Evolutionary conservation across 2,113 vertebrate species (phyloP), one percentile per base, ranked within the genome.

Genomic region (Zapornia atra): DNA sequence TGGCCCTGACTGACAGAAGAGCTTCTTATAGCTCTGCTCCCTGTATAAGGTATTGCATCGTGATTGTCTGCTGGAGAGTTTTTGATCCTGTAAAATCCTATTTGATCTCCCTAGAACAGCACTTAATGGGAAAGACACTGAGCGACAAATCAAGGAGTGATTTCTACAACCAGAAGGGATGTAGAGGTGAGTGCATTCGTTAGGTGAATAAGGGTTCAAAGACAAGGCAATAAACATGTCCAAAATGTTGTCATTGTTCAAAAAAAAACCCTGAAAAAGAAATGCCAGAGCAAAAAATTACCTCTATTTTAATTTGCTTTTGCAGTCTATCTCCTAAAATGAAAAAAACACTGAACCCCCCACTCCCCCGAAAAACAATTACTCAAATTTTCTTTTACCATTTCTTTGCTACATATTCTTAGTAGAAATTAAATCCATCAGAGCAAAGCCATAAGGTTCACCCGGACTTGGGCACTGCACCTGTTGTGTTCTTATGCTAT

Each of bases 91-190:
- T 46, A 42, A 91, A 94, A 92, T 96, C 79, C 87, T 73, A 54
- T 83, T 96, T 85, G 84, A 91, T 93, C 94, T 94, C 57, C 29
- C 28, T 76, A 64, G 89, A 88, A 89, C 34, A 82, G 34, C 56
- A 76, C 42, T 91, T 96, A 96, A 85, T 91, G 59, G 66, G 59
- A 91, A 91, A 94, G 78, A 76, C 44, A 77, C 31, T 54, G 36
- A 94, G 21, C 0, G 2, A 82, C 50, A 91, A 95, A 91, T 82
- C 66, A 83, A 87, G 61, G 34, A 66, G 50, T 69, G 44, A 70
- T 72, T 89, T 82, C 78, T 87, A 54, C 25, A 80, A 75, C 36
- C 54, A 90, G 34, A 90, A 86, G 38, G 36, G 77, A 82, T 57
- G 11, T 59, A 64, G 28, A 78, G 20, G 65, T 72, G 66, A 82